Evolutionary conservation across 2,888 invertebrate genomes (phyloP).

Genomic region (Euzetes globulus): DNA sequence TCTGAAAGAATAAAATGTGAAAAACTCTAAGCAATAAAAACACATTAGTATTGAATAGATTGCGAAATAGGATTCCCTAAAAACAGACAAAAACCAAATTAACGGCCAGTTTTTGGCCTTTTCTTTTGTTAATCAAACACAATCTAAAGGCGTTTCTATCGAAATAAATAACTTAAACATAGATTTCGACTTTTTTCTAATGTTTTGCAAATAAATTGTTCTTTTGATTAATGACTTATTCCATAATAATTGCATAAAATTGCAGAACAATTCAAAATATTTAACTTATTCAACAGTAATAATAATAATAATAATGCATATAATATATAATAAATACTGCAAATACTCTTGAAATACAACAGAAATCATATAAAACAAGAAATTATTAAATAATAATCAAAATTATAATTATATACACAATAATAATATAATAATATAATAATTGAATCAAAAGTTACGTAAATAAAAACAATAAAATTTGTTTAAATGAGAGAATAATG

Average conservation of each 20-base stretch:
- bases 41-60: neutral
- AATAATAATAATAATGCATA: neutral
- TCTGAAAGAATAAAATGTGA: neutral
- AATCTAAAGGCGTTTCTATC: too few species aligned
- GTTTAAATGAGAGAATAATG: neutral
- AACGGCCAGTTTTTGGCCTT: neutral
- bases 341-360: conserved; percentile 27
- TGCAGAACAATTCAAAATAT: conserved; percentile 19
- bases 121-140: neutral
- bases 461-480: neutral
- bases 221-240: conserved; percentile 8
- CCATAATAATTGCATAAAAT: conserved; percentile 26
- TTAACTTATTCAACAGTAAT: neutral
- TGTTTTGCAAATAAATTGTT: neutral
- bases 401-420: neutral
- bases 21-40: neutral
- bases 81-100: neutral
- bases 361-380: conserved; percentile 9
- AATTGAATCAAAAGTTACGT: neutral
- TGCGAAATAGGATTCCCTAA: neutral
- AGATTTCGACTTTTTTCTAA: too few species aligned
- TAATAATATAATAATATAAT: conserved; percentile 11
- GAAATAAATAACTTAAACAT: too few species aligned
- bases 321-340: conserved; percentile 25
- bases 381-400: neutral